These are phyloP conservation scores for Podarcis muralis DNA, from an alignment of 2,113 vertebrate species.

Conservation along the genomic window DNA sequence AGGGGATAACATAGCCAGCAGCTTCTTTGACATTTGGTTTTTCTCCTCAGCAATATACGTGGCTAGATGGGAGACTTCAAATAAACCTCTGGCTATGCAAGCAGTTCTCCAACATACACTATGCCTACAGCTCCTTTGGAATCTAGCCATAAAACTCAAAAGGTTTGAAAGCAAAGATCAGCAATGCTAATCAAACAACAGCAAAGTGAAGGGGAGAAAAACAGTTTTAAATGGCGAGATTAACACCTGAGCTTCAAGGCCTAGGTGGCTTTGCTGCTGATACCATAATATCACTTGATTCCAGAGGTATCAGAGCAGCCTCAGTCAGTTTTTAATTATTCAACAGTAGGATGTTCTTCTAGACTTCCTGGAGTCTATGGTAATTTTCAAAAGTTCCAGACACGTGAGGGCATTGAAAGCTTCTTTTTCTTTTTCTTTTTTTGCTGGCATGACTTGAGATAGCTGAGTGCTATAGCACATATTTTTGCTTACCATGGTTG, in stretches of 20 bases:
- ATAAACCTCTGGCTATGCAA: neutral
- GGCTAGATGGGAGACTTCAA: neutral
- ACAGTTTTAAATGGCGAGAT: slow-evolving; percentile 18
- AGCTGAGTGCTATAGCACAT: slow-evolving; percentile 8
- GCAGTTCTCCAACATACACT: neutral
- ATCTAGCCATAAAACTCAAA: neutral
- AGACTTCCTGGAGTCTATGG: slow-evolving; percentile 80
- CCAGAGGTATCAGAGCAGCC: slow-evolving; percentile 59
- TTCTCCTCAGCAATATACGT: neutral
- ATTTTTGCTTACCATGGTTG: neutral
- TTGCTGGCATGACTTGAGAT: slow-evolving; percentile 30
- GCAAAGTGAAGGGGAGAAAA: neutral
- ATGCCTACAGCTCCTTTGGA: neutral
- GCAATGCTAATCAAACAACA: neutral
- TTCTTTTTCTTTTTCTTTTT: neutral
- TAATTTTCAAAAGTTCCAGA: slow-evolving; percentile 77
- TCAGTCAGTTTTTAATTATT: slow-evolving; percentile 76
- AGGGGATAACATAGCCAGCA: neutral
- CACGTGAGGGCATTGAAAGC: slow-evolving; percentile 61
- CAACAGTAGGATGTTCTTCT: slow-evolving; percentile 61
- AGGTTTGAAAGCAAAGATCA: slow-evolving; percentile 37
- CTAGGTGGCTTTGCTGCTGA: slow-evolving; percentile 32
- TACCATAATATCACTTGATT: slow-evolving; percentile 44
- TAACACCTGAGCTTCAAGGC: slow-evolving; percentile 35
- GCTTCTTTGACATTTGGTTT: neutral